These are phyloP conservation scores for Oreochromis mossambicus DNA, from an alignment of 2,797 vertebrate genomes.

Conservation along the genomic window DNA sequence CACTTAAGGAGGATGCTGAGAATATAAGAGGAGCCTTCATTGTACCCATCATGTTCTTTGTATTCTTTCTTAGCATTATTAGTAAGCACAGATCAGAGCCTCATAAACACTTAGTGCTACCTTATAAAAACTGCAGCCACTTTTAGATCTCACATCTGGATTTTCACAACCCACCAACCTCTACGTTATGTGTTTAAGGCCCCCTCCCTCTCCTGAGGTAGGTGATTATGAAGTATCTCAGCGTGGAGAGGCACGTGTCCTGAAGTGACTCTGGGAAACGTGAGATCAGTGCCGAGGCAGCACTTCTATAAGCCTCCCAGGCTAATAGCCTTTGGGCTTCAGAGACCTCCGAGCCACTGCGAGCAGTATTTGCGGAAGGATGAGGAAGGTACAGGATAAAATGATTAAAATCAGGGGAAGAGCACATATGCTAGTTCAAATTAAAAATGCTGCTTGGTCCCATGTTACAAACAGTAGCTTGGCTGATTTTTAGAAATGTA, in stretches of 20 bases:
- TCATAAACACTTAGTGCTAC: neutral
- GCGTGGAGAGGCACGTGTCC: slow-evolving; percentile 32
- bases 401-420: neutral
- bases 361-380: neutral
- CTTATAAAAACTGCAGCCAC: neutral
- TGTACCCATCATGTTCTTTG: neutral
- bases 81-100: neutral
- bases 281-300: slow-evolving; percentile 46
- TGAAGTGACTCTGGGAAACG: slow-evolving; percentile 31
- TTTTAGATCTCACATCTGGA: neutral
- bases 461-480: neutral
- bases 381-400: neutral
- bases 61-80: neutral
- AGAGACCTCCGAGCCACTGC: slow-evolving; percentile 12
- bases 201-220: neutral
- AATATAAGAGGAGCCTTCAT: neutral
- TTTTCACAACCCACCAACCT: neutral
- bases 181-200: neutral
- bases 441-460: neutral
- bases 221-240: slow-evolving; percentile 28
- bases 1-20: neutral
- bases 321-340: slow-evolving; percentile 30
- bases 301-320: slow-evolving; percentile 34
- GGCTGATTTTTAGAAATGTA: neutral
- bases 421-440: neutral